Conservation (phyloP, 2,888 invertebrate species). For the Ennomos erosarius region DNA sequence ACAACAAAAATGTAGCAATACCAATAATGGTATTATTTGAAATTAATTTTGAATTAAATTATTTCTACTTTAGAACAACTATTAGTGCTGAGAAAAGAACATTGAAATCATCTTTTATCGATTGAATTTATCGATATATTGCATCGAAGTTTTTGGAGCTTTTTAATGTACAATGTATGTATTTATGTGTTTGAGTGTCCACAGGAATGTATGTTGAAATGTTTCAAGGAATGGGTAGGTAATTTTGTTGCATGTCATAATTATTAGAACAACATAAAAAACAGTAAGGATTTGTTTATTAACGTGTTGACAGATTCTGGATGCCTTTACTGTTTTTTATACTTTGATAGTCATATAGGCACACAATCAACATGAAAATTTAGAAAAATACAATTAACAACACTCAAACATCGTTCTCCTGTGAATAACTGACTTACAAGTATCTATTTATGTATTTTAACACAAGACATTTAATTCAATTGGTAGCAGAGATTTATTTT, state of each 20-base stretch:
- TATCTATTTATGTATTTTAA: neutral
- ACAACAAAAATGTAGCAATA: too few species aligned
- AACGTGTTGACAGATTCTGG: neutral
- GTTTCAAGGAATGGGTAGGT: slow-evolving; percentile 74
- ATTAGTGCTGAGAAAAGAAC: slow-evolving; percentile 15
- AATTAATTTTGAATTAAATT: too few species aligned
- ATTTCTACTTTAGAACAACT: neutral
- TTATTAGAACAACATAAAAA: slow-evolving; percentile 35
- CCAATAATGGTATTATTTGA: too few species aligned
- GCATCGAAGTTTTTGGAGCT: slow-evolving; percentile 57
- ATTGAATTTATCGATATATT: slow-evolving; percentile 25
- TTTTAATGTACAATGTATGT: slow-evolving; percentile 48
- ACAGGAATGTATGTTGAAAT: slow-evolving; percentile 80
- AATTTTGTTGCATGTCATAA: slow-evolving; percentile 60
- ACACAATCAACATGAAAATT: slow-evolving; percentile 37
- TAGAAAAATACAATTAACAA: slow-evolving; percentile 38
- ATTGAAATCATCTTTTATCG: slow-evolving; percentile 23
- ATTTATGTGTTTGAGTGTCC: slow-evolving; percentile 76
- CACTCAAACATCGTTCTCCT: slow-evolving; percentile 59
- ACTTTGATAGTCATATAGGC: slow-evolving; percentile 32
- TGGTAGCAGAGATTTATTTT: slow-evolving; percentile 18
- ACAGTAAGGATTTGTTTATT: slow-evolving; percentile 13
- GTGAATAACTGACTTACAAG: slow-evolving; percentile 76
- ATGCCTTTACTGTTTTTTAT: slow-evolving; percentile 19
- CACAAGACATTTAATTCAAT: slow-evolving; percentile 10